These are phyloP conservation scores for Scaptomyza reducta DNA, from an alignment of 2,888 invertebrate genomes.

Conservation along the genomic window DNA sequence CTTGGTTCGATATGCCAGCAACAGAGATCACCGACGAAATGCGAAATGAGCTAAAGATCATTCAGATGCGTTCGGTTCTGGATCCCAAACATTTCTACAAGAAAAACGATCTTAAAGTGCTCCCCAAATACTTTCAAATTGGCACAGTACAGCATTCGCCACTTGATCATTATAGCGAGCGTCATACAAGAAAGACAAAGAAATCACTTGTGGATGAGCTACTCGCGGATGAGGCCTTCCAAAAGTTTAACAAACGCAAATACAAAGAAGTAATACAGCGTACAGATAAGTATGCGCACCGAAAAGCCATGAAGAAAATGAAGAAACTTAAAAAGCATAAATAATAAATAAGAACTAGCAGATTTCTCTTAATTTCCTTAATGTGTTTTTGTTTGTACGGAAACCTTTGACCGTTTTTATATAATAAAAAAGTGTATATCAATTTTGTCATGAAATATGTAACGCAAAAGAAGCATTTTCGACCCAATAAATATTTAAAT, in stretches of 20 bases:
- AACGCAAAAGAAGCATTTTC: too few relatives aligned
- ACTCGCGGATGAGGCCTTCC: slow-evolving; percentile 93
- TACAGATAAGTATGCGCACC: slow-evolving; percentile 88
- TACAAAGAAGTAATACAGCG: slow-evolving; percentile 90
- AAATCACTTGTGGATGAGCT: slow-evolving; percentile 97
- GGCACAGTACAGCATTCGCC: slow-evolving; percentile 93
- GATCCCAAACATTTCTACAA: slow-evolving; percentile 98
- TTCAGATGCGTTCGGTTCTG: slow-evolving; percentile 96
- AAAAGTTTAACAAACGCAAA: slow-evolving; percentile 91
- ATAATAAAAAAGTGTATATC: too few relatives aligned
- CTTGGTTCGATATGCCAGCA: slow-evolving; percentile 95
- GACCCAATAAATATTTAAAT: too few relatives aligned
- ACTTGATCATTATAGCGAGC: slow-evolving; percentile 93
- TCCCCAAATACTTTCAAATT: slow-evolving; percentile 97
- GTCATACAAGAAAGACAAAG: slow-evolving; percentile 93
- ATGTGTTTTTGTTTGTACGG: too few relatives aligned
- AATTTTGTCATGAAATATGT: too few relatives aligned
- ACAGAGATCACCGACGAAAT: slow-evolving; percentile 95
- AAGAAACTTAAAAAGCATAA: slow-evolving; percentile 85
- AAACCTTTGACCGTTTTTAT: too few relatives aligned
- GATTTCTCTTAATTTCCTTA: too few relatives aligned
- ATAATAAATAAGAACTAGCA: slow-evolving; percentile 76
- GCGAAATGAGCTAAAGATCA: slow-evolving; percentile 93
- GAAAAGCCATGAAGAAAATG: slow-evolving; percentile 90
- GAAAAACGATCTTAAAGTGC: slow-evolving; percentile 92